Evolutionary conservation across 1,140 invertebrate genomes (phyloP).

Genomic region (Bombus terrestris): DNA sequence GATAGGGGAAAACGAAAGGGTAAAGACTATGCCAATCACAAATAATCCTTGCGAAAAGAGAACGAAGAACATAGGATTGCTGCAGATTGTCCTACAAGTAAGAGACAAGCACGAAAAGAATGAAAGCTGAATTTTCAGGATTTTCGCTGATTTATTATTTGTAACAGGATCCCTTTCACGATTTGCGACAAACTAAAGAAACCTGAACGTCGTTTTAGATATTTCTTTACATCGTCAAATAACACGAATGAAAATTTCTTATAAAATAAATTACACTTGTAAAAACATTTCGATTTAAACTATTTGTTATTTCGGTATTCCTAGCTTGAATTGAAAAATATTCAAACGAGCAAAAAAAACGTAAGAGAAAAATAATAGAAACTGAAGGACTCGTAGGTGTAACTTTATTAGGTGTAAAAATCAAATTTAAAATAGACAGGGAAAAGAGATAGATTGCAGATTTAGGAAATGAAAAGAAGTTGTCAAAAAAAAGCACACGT

Average conservation of each 20-base stretch:
- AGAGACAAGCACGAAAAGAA: slow-evolving; percentile 42
- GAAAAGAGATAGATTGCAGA: neutral
- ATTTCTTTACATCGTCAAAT: neutral
- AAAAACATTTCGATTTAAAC: neutral
- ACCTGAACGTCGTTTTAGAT: neutral
- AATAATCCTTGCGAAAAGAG: slow-evolving; percentile 16
- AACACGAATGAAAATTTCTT: neutral
- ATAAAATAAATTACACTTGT: neutral
- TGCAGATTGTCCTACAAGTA: slow-evolving; percentile 24
- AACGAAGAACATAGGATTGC: slow-evolving; percentile 13
- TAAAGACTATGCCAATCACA: neutral
- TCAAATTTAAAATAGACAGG: neutral
- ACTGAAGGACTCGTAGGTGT: neutral
- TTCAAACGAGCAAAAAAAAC: neutral
- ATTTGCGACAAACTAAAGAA: neutral
- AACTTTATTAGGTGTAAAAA: neutral
- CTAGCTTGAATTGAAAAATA: neutral
- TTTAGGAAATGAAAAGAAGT: neutral
- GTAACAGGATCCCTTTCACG: neutral
- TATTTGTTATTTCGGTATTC: neutral
- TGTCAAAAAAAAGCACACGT: slow-evolving; percentile 3
- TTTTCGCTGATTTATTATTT: slow-evolving; percentile 9
- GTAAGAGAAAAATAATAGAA: neutral
- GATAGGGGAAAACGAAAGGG: too few species aligned
- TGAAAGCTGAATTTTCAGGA: slow-evolving; percentile 53